A percentile compares a stretch with the other conserved stretches of the same genome.
Conservation (phyloP, 2,113 vertebrate species). For the Conger conger region DNA sequence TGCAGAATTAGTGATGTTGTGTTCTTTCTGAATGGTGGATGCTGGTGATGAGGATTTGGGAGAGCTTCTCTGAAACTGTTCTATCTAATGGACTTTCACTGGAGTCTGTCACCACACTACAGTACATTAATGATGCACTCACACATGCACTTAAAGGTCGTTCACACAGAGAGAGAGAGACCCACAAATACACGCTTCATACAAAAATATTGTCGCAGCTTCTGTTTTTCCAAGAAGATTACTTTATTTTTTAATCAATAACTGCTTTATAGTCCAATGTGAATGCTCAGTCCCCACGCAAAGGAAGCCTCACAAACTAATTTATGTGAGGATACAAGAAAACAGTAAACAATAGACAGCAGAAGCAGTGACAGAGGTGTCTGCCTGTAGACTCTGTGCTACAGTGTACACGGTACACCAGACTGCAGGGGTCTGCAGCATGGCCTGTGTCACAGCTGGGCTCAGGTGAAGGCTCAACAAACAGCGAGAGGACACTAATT, state of each 20-base stretch:
- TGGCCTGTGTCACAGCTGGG: not conserved
- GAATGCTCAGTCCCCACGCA: too few relatives aligned
- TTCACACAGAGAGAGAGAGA: not conserved
- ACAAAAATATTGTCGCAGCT: not conserved
- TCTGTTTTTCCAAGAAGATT: not conserved
- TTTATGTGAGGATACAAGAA: not conserved
- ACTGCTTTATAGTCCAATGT: not conserved
- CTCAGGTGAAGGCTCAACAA: constrained; percentile 8
- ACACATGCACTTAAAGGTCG: not conserved
- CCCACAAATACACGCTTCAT: not conserved
- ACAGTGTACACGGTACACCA: too few relatives aligned
- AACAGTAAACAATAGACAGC: not conserved
- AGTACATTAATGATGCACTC: not conserved
- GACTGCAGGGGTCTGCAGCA: too few relatives aligned
- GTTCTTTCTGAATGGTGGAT: not conserved
- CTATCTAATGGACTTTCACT: not conserved
- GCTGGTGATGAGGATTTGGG: not conserved
- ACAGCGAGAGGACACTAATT: constrained; percentile 23
- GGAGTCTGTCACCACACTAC: not conserved
- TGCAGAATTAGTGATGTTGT: not conserved
- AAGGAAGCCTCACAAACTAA: constrained; percentile 12
- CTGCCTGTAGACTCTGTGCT: too few relatives aligned
- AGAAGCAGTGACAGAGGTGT: too few relatives aligned
- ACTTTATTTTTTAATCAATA: not conserved
- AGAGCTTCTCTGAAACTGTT: not conserved